Conservation (phyloP, 2,888 invertebrate genomes). For the Ormyrus thymus region DNA sequence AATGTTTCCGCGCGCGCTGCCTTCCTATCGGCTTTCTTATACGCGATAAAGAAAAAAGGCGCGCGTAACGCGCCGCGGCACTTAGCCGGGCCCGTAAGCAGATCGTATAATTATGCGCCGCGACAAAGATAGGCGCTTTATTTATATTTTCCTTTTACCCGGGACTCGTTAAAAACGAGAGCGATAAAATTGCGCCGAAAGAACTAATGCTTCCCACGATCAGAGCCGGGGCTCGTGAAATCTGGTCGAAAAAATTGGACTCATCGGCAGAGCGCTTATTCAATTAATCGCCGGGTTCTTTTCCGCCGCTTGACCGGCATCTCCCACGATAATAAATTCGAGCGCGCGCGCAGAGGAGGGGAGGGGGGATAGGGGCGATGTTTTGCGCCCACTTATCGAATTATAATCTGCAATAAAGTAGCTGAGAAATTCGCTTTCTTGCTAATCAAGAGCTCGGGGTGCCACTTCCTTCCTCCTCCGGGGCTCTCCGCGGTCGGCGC, state of each 20-base stretch:
- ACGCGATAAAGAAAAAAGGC: no score
- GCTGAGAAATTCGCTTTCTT: constrained; percentile 19
- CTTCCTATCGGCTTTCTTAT: no score
- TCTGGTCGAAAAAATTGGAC: not conserved
- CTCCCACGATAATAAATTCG: constrained; percentile 35
- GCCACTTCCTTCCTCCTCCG: constrained; percentile 53
- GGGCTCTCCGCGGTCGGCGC: not conserved
- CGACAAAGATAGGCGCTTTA: no score
- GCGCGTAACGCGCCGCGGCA: no score
- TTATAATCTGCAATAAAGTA: constrained; percentile 38
- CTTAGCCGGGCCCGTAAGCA: no score
- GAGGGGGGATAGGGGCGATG: not conserved
- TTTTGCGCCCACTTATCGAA: constrained; percentile 24
- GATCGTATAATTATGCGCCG: no score
- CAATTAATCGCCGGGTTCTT: constrained; percentile 18
- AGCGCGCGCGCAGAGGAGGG: not conserved
- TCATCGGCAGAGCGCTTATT: constrained; percentile 16
- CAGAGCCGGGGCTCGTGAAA: not conserved
- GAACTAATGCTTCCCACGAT: not conserved
- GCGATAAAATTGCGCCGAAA: constrained; percentile 14
- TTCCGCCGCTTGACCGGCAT: not conserved
- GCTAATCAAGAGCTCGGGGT: constrained; percentile 21
- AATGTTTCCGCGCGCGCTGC: no score
- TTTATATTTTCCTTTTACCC: no score
- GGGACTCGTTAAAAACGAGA: no score